Base-by-base conservation (phyloP, 2,888 invertebrate genomes). In the Acanthacorydalis orientalis region DNA sequence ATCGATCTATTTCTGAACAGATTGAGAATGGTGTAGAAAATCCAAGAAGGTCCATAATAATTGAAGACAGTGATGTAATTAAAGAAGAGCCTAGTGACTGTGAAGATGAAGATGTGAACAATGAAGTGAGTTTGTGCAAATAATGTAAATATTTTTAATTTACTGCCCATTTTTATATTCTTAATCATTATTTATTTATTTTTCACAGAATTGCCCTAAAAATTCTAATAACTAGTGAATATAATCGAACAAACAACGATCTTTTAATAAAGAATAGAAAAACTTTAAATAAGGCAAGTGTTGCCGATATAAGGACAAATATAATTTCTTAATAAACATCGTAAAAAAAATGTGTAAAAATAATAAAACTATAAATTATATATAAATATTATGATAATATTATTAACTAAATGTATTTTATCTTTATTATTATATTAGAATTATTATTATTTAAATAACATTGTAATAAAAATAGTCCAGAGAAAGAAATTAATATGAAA, bases 51-150 rank as follows among this genome's bases (percentile, higher is more conserved):
- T 23, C 23, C 2, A 23, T 6, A 23, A 23, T 23, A 23, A 23
- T 23, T 6, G 14, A n/a, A 12, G 42, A 23, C n/a, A 12, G 12
- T 12, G 42, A 42, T 23, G 31, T 31, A 11, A 42, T 42, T 23
- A 42, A 42, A 31, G 42, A 42, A 31, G 42, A 42, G 31, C 42
- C 42, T 12, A 42, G 42, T 7, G 42, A 42, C 31, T 42, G 42
- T 31, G 42, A 42, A 31, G 42, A n/a, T 12, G 37, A 37, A 12
- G 37, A 14, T 7, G 10, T 37, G 10, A 37, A 37, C 10, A 2
- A 12, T 37, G 37, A 37, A 12, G 37, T 14, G n/a, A 37, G n/a
- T 37, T 37, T 35, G 10, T 2, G 4, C 10, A 37, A 12, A 9
- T 14, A 7, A 9, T 6, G 14, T n/a, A 37, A 37, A 37, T 12